phyloP scores from a whole-genome alignment of 2,113 vertebrate genomes.

The Gobio gobio region DNA sequence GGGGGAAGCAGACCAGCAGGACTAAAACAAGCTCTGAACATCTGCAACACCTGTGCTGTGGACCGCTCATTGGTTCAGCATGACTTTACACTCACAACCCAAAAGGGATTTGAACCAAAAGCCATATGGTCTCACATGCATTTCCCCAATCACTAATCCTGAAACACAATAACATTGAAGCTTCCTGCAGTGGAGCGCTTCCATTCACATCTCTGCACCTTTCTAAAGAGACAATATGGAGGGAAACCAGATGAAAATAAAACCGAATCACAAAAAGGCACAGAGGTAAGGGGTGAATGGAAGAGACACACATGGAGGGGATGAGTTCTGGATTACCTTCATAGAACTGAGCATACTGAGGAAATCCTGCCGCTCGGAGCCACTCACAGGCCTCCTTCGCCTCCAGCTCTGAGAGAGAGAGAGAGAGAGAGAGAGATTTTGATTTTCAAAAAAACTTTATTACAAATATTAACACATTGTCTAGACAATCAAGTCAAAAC shows the following conservation, averaged over 20 bases:
- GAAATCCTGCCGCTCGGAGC: conserved; percentile 36
- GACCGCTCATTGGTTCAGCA: neutral
- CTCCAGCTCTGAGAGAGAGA: conserved; percentile 24
- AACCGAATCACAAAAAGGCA: neutral
- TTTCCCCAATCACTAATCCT: conserved; percentile 24
- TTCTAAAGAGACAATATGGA: neutral
- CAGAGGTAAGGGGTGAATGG: neutral
- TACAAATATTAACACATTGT: too few species aligned
- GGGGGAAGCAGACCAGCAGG: neutral
- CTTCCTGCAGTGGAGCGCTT: neutral
- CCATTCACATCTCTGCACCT: neutral
- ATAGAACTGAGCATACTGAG: conserved; percentile 39
- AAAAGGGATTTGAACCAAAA: conserved; percentile 25
- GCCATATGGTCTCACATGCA: conserved; percentile 9
- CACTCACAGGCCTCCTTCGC: conserved; percentile 41
- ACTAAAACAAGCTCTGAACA: neutral
- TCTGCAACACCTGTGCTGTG: neutral
- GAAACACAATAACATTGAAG: conserved; percentile 13
- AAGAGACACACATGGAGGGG: neutral
- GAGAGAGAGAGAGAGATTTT: too few species aligned
- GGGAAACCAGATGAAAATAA: neutral
- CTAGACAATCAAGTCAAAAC: too few species aligned
- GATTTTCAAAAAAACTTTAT: too few species aligned
- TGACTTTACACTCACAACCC: neutral
- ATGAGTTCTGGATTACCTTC: conserved; percentile 39